Conservation (phyloP, 2,113 vertebrate species). For the Arvicanthis niloticus region DNA sequence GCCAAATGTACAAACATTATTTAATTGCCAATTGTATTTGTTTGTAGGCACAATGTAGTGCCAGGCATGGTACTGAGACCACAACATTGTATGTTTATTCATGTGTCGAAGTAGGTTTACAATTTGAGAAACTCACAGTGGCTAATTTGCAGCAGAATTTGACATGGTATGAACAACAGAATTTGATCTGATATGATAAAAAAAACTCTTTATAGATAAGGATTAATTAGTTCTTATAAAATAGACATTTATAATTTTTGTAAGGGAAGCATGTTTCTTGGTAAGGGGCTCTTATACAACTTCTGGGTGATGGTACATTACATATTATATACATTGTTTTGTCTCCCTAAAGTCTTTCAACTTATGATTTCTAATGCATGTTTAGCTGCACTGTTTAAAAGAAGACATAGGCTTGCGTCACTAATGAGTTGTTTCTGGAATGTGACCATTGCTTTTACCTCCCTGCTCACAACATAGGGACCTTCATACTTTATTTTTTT, state of each 20-base stretch:
- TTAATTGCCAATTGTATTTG: not conserved
- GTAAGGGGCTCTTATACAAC: not conserved
- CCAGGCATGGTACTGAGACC: not conserved
- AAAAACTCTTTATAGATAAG: not conserved
- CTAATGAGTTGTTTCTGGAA: slow-evolving; percentile 11
- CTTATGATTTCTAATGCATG: slow-evolving; percentile 19
- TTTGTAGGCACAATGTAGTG: not conserved
- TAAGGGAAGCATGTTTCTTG: not conserved
- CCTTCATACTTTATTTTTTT: not conserved
- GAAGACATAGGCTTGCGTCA: not conserved
- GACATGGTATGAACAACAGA: slow-evolving; percentile 1
- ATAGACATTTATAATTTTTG: not conserved
- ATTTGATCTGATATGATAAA: not conserved
- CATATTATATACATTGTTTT: not conserved
- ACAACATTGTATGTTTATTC: not conserved
- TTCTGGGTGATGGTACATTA: not conserved
- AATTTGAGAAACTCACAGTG: not conserved
- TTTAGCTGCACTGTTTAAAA: not conserved
- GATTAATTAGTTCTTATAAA: slow-evolving; percentile 19
- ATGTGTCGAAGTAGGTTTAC: not conserved
- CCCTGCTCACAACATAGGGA: not conserved
- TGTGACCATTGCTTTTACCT: not conserved
- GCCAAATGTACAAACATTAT: not conserved
- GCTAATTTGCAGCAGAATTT: not conserved
- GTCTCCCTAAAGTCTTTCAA: not conserved